These are phyloP conservation scores for Eilema griseolum DNA, from an alignment of 2,888 invertebrate genomes.

Conservation along the genomic window DNA sequence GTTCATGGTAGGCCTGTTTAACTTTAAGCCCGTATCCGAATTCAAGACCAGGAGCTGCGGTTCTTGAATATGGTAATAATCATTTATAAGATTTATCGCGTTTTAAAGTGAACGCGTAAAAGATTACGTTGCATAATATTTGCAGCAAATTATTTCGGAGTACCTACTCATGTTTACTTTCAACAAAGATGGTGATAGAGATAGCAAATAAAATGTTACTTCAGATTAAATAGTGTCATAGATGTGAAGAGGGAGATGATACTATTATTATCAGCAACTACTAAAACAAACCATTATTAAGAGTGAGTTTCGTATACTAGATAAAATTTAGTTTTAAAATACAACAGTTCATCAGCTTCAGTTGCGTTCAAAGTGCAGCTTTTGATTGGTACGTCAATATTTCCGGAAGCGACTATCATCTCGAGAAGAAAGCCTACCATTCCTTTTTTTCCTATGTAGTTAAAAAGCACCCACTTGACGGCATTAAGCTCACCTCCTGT, in stretches of 20 bases:
- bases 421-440: too few relatives aligned
- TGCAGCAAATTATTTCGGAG: constrained; percentile 14
- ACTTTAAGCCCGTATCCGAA: constrained; percentile 42
- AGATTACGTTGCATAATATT: constrained; percentile 19
- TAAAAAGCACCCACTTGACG: too few relatives aligned
- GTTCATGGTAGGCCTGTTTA: constrained; percentile 1
- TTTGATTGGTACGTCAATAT: too few relatives aligned
- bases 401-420: too few relatives aligned
- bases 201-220: constrained; percentile 4
- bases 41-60: constrained; percentile 51
- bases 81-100: constrained; percentile 26
- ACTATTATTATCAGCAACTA: neutral
- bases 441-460: too few relatives aligned
- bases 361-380: too few relatives aligned
- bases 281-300: neutral
- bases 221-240: neutral
- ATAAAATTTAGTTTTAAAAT: too few relatives aligned
- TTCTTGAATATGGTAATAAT: constrained; percentile 28
- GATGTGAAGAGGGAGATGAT: neutral
- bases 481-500: too few relatives aligned
- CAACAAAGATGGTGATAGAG: constrained; percentile 14
- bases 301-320: too few relatives aligned
- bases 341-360: too few relatives aligned
- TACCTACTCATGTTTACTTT: constrained; percentile 18
- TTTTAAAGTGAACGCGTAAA: constrained; percentile 18